These are phyloP conservation scores for Zaprionus camerounensis DNA, from an alignment of 1,140 invertebrate genomes.

Conservation along the genomic window DNA sequence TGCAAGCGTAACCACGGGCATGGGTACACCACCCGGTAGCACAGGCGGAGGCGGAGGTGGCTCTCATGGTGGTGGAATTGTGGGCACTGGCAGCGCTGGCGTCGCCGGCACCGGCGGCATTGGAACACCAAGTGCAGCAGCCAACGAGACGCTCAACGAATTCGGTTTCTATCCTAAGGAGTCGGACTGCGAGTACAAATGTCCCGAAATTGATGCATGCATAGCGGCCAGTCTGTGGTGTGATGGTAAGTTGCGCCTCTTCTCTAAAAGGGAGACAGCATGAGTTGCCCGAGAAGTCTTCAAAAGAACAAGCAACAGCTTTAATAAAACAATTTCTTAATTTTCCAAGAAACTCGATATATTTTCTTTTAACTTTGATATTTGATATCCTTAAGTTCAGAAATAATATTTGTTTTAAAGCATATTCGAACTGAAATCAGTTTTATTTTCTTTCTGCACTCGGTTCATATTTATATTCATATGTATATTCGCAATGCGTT, in stretches of 20 bases:
- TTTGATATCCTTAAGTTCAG: background rate
- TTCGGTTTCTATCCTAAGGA: slow-evolving; percentile 84
- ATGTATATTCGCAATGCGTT: background rate
- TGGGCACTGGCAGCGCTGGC: slow-evolving; percentile 54
- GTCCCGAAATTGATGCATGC: slow-evolving; percentile 95
- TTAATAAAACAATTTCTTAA: background rate
- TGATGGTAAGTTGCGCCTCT: slow-evolving; percentile 88
- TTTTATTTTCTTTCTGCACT: background rate
- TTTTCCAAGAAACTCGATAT: background rate
- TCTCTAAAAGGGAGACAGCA: slow-evolving; percentile 2
- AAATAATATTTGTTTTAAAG: background rate
- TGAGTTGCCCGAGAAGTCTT: slow-evolving; percentile 7
- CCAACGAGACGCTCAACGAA: slow-evolving; percentile 86
- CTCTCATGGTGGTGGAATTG: slow-evolving; percentile 37
- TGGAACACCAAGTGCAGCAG: slow-evolving; percentile 47
- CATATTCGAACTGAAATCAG: background rate
- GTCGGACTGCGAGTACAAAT: slow-evolving; percentile 89
- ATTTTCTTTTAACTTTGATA: background rate
- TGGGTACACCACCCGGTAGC: slow-evolving; percentile 48
- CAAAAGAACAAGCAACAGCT: background rate
- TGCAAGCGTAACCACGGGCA: slow-evolving; percentile 71
- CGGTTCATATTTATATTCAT: background rate
- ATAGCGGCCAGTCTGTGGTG: slow-evolving; percentile 94
- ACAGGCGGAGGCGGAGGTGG: slow-evolving; percentile 22
- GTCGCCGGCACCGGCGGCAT: slow-evolving; percentile 50